Evolutionary conservation across 2,113 vertebrate species (phyloP).

Genomic region (Microtus pennsylvanicus): DNA sequence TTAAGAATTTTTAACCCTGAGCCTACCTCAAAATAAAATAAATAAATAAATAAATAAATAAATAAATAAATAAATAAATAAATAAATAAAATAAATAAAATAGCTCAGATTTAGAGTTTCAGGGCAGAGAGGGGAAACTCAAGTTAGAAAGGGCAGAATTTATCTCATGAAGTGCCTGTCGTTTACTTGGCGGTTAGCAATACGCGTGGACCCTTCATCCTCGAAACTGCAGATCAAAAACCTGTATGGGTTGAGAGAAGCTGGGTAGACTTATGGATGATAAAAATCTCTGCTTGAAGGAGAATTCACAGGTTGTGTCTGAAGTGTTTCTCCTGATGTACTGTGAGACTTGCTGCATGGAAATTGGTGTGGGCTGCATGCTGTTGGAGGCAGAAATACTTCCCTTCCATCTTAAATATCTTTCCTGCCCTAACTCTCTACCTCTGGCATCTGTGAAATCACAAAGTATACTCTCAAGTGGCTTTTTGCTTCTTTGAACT

Average conservation of each 20-base stretch:
- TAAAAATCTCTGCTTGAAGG: not conserved
- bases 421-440: not conserved
- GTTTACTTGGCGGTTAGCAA: not conserved
- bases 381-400: not conserved
- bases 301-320: not conserved
- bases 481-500: conserved; percentile 31
- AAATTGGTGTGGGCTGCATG: not conserved
- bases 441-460: not conserved
- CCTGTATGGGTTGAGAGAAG: not conserved
- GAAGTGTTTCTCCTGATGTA: not conserved
- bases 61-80: no score
- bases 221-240: conserved; percentile 9
- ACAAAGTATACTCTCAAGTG: not conserved
- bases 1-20: conserved; percentile 12
- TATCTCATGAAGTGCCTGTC: not conserved
- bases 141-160: conserved; percentile 31
- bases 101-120: not conserved
- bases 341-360: not conserved
- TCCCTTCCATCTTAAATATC: not conserved
- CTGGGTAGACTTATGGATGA: not conserved
- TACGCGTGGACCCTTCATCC: not conserved
- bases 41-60: no score
- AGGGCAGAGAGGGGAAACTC: not conserved
- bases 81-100: not conserved
- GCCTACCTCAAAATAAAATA: no score